phyloP scores from a whole-genome alignment of 2,113 vertebrate genomes.

The Emydocephalus ijimae region DNA sequence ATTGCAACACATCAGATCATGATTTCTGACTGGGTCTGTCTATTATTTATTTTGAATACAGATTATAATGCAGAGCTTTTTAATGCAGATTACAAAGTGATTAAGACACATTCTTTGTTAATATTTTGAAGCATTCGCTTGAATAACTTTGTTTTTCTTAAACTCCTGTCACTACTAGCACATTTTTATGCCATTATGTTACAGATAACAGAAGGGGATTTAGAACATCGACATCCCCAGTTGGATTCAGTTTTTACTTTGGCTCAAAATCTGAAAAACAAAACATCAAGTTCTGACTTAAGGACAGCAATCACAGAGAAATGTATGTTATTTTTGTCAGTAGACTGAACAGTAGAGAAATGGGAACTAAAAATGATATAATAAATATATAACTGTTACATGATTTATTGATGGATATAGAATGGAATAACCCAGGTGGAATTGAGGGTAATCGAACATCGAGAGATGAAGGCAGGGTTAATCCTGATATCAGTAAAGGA shows the following conservation, averaged over 20 bases:
- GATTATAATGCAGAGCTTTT: neutral
- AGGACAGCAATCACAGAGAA: conserved; percentile 93
- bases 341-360: neutral
- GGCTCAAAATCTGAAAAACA: conserved; percentile 98
- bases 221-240: conserved; percentile 90
- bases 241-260: conserved; percentile 91
- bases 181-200: conserved; percentile 1
- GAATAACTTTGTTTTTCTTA: neutral
- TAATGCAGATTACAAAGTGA: neutral
- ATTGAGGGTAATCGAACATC: neutral
- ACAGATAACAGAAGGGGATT: conserved; percentile 89
- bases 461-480: neutral
- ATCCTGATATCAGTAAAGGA: too few relatives aligned
- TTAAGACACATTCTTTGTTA: neutral
- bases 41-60: neutral
- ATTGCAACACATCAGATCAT: neutral
- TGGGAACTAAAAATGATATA: neutral
- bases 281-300: conserved; percentile 89
- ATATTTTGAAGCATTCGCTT: neutral
- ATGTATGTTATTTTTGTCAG: conserved; percentile 66
- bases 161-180: neutral
- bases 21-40: neutral
- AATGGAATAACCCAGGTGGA: neutral
- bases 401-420: neutral
- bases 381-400: neutral